A percentile compares a stretch with the other conserved stretches of the same genome.
phyloP scores from a whole-genome alignment of 1,140 invertebrate species.

The Apis dorsata region DNA sequence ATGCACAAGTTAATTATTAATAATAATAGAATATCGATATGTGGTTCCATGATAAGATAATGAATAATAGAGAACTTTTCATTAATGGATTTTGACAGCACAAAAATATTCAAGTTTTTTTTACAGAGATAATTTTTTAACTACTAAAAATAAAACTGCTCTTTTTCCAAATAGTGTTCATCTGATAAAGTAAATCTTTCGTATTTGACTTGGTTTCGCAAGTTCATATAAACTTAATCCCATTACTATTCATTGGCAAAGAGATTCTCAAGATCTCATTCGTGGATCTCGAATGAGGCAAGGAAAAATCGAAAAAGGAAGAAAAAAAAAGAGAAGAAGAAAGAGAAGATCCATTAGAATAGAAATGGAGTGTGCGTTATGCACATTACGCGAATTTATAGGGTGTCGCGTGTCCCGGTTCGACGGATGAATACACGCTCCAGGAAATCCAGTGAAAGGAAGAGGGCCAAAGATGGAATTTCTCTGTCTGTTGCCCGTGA shows the following conservation, averaged over 20 bases:
- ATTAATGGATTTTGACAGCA: too few species aligned
- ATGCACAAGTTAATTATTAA: too few species aligned
- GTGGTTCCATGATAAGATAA: too few species aligned
- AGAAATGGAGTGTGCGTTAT: slow-evolving; percentile 39
- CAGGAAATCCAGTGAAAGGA: background rate
- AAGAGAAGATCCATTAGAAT: slow-evolving; percentile 16
- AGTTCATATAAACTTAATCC: too few species aligned
- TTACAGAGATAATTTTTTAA: too few species aligned
- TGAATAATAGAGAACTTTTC: too few species aligned
- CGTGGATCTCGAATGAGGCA: background rate
- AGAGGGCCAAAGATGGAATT: background rate
- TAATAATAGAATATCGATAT: too few species aligned
- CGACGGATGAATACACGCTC: background rate
- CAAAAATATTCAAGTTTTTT: too few species aligned
- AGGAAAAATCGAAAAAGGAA: background rate
- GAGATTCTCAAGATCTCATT: slow-evolving; percentile 15
- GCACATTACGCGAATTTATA: slow-evolving; percentile 28
- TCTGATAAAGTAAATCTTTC: too few species aligned
- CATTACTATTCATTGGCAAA: background rate
- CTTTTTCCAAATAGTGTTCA: too few species aligned
- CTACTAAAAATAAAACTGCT: too few species aligned
- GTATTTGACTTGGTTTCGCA: too few species aligned
- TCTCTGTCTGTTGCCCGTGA: background rate
- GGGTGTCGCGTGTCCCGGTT: background rate
- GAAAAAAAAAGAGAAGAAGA: background rate